Conservation (phyloP, 2,797 vertebrate species). For the Cirrhinus molitorella region DNA sequence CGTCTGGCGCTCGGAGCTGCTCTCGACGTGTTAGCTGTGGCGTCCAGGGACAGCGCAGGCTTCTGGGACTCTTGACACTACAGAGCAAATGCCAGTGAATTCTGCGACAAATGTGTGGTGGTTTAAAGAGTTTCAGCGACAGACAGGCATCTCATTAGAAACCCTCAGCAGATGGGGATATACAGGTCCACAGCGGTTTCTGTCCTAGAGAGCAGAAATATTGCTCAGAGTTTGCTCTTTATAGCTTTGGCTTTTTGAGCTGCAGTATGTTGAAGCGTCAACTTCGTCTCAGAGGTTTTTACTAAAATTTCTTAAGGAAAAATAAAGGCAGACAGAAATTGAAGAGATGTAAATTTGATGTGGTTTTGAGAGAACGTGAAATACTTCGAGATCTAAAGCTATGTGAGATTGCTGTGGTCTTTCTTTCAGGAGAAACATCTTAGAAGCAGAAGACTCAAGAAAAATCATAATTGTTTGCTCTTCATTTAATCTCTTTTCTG, state of each 20-base stretch:
- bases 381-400: too few species aligned
- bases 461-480: background rate
- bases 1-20: background rate
- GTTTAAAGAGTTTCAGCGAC: slow-evolving; percentile 30
- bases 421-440: background rate
- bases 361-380: background rate
- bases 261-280: background rate
- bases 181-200: slow-evolving; percentile 13
- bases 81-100: slow-evolving; percentile 29
- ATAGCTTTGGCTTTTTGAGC: background rate
- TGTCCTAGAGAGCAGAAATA: background rate
- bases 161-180: slow-evolving; percentile 3
- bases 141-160: slow-evolving; percentile 38
- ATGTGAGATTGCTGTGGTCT: too few species aligned
- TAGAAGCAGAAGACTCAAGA: background rate
- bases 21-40: slow-evolving; percentile 5
- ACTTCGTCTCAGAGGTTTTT: background rate
- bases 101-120: slow-evolving; percentile 14
- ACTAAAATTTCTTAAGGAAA: background rate
- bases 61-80: slow-evolving; percentile 27
- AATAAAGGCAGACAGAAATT: background rate
- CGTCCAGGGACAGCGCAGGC: background rate
- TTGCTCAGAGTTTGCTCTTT: background rate
- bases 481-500: background rate
- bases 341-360: too few species aligned